These are phyloP conservation scores for Lepidotrigona ventralis DNA, from an alignment of 1,140 invertebrate genomes.

Conservation along the genomic window DNA sequence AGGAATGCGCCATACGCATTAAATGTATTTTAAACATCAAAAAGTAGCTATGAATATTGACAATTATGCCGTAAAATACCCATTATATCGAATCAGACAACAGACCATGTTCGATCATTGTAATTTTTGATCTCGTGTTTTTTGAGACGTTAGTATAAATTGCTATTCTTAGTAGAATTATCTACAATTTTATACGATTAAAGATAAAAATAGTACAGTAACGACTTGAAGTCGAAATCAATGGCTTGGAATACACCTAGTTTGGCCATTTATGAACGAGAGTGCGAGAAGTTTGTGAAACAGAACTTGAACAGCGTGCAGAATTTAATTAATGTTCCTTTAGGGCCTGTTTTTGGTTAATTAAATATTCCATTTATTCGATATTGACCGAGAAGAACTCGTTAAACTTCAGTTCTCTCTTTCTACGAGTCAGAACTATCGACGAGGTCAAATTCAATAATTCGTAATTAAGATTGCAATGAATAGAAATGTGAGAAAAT, in stretches of 20 bases:
- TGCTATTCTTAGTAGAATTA: neutral
- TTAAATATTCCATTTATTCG: neutral
- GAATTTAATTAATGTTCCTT: conserved; percentile 25
- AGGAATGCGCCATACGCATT: conserved; percentile 9
- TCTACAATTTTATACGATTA: neutral
- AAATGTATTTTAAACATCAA: neutral
- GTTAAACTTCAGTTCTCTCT: neutral
- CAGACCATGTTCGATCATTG: conserved; percentile 8
- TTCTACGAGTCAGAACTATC: neutral
- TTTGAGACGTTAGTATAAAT: neutral
- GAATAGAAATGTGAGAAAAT: neutral
- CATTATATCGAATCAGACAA: conserved; percentile 10
- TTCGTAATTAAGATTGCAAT: neutral
- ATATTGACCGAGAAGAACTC: neutral
- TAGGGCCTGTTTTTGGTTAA: neutral
- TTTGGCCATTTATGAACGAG: neutral
- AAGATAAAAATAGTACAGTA: conserved; percentile 16
- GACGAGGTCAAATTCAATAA: neutral
- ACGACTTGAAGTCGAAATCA: conserved; percentile 16
- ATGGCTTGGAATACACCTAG: neutral
- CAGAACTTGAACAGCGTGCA: neutral
- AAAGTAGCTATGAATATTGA: neutral
- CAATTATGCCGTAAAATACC: too few species aligned
- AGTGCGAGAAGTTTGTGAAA: neutral
- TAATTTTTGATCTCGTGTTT: too few species aligned